A percentile compares a stretch with the other conserved stretches of the same genome.
Evolutionary conservation across 1,140 invertebrate genomes (phyloP).

Genomic region (Pseudoatta argentina): DNA sequence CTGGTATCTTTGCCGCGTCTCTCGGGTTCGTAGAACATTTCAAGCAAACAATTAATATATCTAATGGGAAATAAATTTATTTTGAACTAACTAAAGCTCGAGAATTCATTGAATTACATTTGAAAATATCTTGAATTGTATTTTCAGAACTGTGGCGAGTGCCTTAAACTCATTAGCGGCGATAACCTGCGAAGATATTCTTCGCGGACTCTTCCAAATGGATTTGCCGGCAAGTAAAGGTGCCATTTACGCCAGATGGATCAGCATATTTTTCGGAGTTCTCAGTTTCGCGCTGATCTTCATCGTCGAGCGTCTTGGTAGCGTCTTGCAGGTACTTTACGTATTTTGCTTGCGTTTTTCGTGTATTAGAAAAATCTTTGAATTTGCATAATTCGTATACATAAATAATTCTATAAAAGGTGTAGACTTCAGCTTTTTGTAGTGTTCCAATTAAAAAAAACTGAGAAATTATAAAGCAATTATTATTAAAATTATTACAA

Average conservation of each 20-base stretch:
- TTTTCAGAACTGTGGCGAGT: slow-evolving; percentile 94
- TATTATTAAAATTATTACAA: background rate
- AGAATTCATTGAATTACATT: background rate
- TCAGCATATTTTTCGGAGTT: slow-evolving; percentile 88
- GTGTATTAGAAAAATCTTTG: too few relatives aligned
- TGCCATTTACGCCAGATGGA: slow-evolving; percentile 89
- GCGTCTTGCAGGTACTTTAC: slow-evolving; percentile 90
- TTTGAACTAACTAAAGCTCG: background rate
- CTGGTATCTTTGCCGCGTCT: slow-evolving; percentile 92
- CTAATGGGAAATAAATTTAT: background rate
- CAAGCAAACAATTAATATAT: background rate
- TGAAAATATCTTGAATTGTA: slow-evolving; percentile 28
- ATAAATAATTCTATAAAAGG: too few relatives aligned
- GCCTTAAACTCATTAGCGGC: slow-evolving; percentile 96
- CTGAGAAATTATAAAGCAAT: background rate
- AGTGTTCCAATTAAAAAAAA: too few relatives aligned
- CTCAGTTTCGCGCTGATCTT: slow-evolving; percentile 91
- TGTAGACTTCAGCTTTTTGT: too few relatives aligned
- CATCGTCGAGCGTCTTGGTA: slow-evolving; percentile 92
- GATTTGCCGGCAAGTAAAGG: slow-evolving; percentile 90
- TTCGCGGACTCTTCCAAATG: slow-evolving; percentile 90
- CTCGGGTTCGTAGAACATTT: slow-evolving; percentile 87
- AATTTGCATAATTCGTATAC: too few relatives aligned
- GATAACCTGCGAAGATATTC: slow-evolving; percentile 95
- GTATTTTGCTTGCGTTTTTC: background rate